These are phyloP conservation scores for Kryptolebias ocellatus DNA, from an alignment of 2,797 vertebrate genomes.

Conservation along the genomic window DNA sequence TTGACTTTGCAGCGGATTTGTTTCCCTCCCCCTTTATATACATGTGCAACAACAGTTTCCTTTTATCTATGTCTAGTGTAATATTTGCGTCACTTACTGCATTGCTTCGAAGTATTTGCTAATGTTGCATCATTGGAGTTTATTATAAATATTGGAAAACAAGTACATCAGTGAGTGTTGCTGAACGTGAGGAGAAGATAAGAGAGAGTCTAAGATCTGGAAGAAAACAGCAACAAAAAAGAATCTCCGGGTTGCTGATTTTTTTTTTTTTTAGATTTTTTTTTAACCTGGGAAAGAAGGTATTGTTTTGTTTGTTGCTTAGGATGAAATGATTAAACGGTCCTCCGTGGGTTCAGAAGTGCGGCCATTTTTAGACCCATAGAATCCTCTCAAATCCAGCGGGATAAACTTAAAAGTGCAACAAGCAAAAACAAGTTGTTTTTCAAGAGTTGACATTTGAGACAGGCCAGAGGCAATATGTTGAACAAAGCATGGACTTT, in stretches of 20 bases:
- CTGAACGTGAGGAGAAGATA: neutral
- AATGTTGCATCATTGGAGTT: constrained; percentile 28
- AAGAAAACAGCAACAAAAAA: neutral
- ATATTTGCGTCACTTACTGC: constrained; percentile 31
- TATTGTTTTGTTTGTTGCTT: constrained; percentile 1
- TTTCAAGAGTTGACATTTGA: constrained; percentile 21
- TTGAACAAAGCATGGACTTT: neutral
- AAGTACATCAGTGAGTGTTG: constrained; percentile 3
- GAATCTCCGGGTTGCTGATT: neutral
- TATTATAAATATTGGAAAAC: constrained; percentile 2
- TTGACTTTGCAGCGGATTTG: constrained; percentile 8
- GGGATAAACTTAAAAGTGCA: constrained; percentile 9
- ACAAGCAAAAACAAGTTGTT: constrained; percentile 6
- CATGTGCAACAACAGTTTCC: neutral
- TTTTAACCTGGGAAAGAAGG: neutral
- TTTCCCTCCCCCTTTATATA: constrained; percentile 6
- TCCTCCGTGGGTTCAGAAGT: neutral
- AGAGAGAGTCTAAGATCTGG: neutral
- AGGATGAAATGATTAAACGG: constrained; percentile 18
- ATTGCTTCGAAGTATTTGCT: constrained; percentile 7
- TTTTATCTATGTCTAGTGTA: neutral
- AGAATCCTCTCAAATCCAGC: constrained; percentile 33
- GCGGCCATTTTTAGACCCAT: constrained; percentile 1
- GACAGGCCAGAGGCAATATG: neutral
- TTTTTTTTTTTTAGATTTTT: neutral